phyloP scores from a whole-genome alignment of 2,113 vertebrate genomes.

The Megaceryle torquata region DNA sequence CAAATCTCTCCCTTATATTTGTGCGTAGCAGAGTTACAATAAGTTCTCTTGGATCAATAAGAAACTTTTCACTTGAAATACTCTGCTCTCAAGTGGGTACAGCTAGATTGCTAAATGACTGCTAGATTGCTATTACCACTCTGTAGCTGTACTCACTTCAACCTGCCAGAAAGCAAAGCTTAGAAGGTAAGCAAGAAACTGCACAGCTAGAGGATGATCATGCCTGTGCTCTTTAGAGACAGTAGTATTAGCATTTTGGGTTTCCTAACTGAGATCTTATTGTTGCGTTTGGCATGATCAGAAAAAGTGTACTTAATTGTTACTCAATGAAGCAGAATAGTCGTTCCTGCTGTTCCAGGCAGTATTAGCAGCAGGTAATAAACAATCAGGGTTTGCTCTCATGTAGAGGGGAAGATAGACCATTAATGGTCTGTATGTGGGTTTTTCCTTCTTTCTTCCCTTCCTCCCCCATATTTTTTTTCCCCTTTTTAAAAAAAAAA shows the following conservation, averaged over 20 bases:
- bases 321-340: neutral
- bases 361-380: neutral
- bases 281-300: neutral
- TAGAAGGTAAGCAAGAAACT: neutral
- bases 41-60: slow-evolving; percentile 24
- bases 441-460: neutral
- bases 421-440: neutral
- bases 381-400: neutral
- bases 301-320: neutral
- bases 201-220: neutral
- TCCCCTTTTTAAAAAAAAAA: neutral
- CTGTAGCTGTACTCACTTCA: neutral
- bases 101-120: neutral
- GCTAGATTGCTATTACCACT: neutral
- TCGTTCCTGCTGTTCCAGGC: neutral
- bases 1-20: neutral
- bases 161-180: neutral
- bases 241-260: neutral
- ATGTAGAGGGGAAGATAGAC: neutral
- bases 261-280: neutral
- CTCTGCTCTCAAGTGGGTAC: neutral
- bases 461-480: neutral
- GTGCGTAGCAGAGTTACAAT: neutral
- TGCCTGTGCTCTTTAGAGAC: neutral
- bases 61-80: neutral